Evolutionary conservation across 2,113 vertebrate species (phyloP), one percentile per base, ranked within the genome.

Genomic region (Strigops habroptila): DNA sequence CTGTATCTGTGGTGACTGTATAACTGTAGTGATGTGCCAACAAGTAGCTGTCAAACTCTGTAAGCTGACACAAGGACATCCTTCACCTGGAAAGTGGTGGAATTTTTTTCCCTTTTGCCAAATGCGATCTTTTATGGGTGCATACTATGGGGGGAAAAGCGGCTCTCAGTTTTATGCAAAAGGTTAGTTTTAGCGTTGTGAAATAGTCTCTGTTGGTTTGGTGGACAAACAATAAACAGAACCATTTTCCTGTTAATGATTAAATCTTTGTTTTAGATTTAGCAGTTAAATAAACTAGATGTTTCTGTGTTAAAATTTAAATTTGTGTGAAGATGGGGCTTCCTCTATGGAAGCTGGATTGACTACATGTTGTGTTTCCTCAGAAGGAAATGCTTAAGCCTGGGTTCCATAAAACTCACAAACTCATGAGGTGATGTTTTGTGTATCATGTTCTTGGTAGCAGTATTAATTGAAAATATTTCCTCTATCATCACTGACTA

Each of bases 381-480:
- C 44, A 31, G 39, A 65, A 69, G 44, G 39, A 86, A 35, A 23
- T 76, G 16, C 39, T 62, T 51, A 62, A 69, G 57, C 16, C 62
- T 73, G 52, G 62, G 12, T 69, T 74, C 60, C 51, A 0, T 73
- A 28, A 86, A 94, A 88, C 41, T 80, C 57, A 46, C 5, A 44
- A 59, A 63, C 44, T 80, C 77, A 41, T 63, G 68, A 79, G 43
- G 39, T 49, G 37, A 74, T 80, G 64, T 83, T 95, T 92, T 92
- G 67, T 80, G 44, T 67, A 74, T 78, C 4, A 74, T 80, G 80
- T 90, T 86, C 68, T 90, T 94, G 79, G 88, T 88, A 96, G 86
- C 31, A 49, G 63, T 69, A 23, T 65, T 94, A 53, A 67, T 77
- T 90, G 88, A 70, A 81, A 93, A 81, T 93, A 94, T 81, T 93